Percentiles rank a stretch among this genome's conserved stretches.
Conservation (phyloP, 2,113 vertebrate species). For the Cyanoderma ruficeps region DNA sequence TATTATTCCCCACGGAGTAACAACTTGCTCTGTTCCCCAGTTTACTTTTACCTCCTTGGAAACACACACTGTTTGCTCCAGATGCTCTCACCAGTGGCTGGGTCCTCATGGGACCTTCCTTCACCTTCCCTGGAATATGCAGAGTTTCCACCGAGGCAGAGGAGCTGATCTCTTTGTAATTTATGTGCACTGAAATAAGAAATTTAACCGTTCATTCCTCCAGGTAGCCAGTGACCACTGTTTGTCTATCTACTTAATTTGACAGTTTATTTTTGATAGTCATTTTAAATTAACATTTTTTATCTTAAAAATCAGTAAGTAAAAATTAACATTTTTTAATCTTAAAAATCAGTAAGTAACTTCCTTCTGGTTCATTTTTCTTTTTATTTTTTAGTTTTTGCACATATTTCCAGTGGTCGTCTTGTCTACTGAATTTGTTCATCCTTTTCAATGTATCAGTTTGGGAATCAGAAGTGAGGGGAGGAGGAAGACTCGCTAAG, state of each 20-base stretch:
- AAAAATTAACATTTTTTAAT: conserved; percentile 49
- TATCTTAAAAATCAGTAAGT: conserved; percentile 40
- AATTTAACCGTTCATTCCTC: conserved; percentile 66
- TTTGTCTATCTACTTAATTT: conserved; percentile 28
- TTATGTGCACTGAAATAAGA: conserved; percentile 62
- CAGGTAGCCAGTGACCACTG: conserved; percentile 57
- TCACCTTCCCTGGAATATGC: conserved; percentile 37
- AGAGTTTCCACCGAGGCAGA: conserved; percentile 49
- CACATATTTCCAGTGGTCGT: not conserved
- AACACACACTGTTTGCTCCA: conserved; percentile 65
- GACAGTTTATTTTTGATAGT: conserved; percentile 54
- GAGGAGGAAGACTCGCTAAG: not conserved
- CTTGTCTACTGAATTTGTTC: not conserved
- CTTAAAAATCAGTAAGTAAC: conserved; percentile 41
- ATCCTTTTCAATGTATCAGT: not conserved
- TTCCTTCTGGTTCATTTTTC: conserved; percentile 31
- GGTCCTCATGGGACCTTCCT: not conserved
- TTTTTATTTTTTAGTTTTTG: conserved; percentile 25
- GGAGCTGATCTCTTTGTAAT: conserved; percentile 77
- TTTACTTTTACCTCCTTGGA: conserved; percentile 80
- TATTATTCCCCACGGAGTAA: conserved; percentile 75
- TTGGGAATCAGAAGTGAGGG: not conserved
- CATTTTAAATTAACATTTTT: conserved; percentile 55
- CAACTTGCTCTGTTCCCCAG: conserved; percentile 70
- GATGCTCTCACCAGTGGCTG: conserved; percentile 69